phyloP scores from a whole-genome alignment of 2,888 invertebrate genomes.

The Andrena chrysosceles region DNA sequence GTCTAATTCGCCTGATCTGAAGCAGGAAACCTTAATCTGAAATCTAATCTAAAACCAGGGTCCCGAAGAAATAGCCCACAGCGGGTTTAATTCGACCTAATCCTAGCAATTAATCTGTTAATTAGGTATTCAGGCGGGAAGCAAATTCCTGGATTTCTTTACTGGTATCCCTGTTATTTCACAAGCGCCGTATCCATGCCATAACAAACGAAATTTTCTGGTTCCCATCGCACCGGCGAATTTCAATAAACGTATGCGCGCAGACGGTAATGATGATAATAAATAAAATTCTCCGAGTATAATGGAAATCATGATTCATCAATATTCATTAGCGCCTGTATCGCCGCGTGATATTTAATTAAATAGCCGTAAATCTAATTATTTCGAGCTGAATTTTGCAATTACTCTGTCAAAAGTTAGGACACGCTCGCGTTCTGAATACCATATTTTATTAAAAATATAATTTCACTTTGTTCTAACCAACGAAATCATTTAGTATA shows the following conservation, averaged over 20 bases:
- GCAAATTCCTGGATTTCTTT: not conserved
- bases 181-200: not conserved
- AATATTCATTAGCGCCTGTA: not conserved
- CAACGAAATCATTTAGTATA: too few relatives aligned
- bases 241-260: not conserved
- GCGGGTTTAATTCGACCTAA: not conserved
- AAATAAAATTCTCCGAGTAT: not conserved
- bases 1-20: not conserved
- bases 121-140: not conserved
- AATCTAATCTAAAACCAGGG: not conserved
- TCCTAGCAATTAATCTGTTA: constrained; percentile 19
- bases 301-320: constrained; percentile 1
- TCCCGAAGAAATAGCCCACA: not conserved
- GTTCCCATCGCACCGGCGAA: not conserved
- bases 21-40: not conserved
- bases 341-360: not conserved
- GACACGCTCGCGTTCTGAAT: not conserved
- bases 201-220: not conserved
- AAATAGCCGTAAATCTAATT: not conserved
- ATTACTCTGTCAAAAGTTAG: not conserved
- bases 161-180: not conserved
- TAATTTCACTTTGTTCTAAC: not conserved
- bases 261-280: not conserved
- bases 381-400: not conserved
- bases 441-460: not conserved